Conservation (phyloP, 92 coral and sea anemone species). For the Paramuricea clavata region DNA sequence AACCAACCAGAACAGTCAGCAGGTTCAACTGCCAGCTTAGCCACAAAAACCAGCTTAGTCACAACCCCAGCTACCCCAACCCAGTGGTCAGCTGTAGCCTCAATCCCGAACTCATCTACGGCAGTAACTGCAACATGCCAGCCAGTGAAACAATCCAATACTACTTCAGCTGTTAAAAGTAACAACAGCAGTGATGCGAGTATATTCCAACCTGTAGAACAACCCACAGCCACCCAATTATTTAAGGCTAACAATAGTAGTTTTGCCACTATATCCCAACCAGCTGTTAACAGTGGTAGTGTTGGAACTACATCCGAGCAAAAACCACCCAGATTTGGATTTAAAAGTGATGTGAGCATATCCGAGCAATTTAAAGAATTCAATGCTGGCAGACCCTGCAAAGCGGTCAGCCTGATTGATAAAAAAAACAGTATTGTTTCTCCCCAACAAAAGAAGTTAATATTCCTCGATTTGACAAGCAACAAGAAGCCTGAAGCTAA, state of each 20-base stretch:
- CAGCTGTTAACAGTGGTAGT: background rate
- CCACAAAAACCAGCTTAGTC: background rate
- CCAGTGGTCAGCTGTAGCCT: background rate
- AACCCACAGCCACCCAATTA: background rate
- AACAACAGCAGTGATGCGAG: background rate
- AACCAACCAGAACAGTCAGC: background rate
- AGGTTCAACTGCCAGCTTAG: background rate
- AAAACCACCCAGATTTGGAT: background rate
- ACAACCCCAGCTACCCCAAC: background rate
- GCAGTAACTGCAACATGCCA: background rate
- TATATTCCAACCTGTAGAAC: background rate
- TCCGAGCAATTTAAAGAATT: background rate
- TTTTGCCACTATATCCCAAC: background rate
- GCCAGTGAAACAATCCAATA: background rate
- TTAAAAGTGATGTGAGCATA: background rate
- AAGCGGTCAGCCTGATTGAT: background rate
- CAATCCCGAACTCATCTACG: background rate
- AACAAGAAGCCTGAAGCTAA: background rate
- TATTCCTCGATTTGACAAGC: background rate
- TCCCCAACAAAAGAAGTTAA: background rate
- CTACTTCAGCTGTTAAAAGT: too few species aligned
- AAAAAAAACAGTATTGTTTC: background rate
- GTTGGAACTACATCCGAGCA: background rate
- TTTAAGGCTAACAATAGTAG: background rate
- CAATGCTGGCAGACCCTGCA: background rate